Conservation (phyloP, 2,888 invertebrate genomes). For the Eupithecia dodoneata region DNA sequence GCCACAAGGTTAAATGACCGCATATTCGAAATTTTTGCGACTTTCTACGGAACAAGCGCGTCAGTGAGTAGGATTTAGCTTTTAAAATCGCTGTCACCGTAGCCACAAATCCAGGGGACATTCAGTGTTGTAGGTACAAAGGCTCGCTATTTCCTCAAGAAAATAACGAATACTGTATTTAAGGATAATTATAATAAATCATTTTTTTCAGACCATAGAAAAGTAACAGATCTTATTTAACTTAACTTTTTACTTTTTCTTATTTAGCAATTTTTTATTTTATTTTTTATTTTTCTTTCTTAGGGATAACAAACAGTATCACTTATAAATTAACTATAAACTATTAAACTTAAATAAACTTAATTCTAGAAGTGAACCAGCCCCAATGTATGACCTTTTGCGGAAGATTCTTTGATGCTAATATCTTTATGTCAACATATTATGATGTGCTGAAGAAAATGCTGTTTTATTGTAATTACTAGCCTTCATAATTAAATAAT, state of each 20-base stretch:
- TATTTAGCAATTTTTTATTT: too few species aligned
- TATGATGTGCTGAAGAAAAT: slow-evolving; percentile 2
- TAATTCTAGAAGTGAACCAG: too few species aligned
- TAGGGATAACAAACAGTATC: too few species aligned
- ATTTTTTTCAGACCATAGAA: too few species aligned
- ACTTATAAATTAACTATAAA: too few species aligned
- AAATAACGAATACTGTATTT: slow-evolving; percentile 48
- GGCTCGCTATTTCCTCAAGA: slow-evolving; percentile 50
- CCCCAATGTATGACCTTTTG: slow-evolving; percentile 51
- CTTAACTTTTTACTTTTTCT: too few species aligned
- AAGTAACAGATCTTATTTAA: too few species aligned
- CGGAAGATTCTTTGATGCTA: slow-evolving; percentile 31
- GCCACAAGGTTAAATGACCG: not conserved
- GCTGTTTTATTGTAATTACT: not conserved
- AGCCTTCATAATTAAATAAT: not conserved
- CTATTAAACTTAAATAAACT: too few species aligned
- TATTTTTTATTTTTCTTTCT: too few species aligned
- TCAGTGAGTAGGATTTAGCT: not conserved
- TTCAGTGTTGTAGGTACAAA: slow-evolving; percentile 48
- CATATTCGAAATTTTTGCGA: not conserved
- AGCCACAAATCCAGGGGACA: slow-evolving; percentile 42
- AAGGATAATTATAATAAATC: not conserved
- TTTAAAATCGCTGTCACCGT: slow-evolving; percentile 29
- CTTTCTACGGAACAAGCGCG: not conserved
- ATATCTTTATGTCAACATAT: slow-evolving; percentile 26